These are phyloP conservation scores for Aleiodes testaceus DNA, from an alignment of 2,888 invertebrate species.

Conservation along the genomic window DNA sequence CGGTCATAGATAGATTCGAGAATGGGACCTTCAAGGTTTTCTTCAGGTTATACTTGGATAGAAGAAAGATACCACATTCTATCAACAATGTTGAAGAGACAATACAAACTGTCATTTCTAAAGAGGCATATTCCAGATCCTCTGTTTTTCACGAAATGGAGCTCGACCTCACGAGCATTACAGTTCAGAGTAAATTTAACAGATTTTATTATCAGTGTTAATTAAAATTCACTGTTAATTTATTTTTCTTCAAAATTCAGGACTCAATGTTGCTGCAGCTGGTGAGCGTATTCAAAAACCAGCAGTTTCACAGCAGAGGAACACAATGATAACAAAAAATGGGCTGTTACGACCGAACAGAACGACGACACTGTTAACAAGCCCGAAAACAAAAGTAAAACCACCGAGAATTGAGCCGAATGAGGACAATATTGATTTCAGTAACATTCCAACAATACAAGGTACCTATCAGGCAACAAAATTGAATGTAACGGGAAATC, in stretches of 20 bases:
- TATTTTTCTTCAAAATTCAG: slow-evolving; percentile 50
- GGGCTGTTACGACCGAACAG: slow-evolving; percentile 65
- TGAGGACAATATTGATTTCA: slow-evolving; percentile 67
- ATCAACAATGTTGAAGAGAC: slow-evolving; percentile 84
- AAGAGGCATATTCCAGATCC: slow-evolving; percentile 82
- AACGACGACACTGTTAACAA: slow-evolving; percentile 63
- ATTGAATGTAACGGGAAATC: slow-evolving; percentile 57
- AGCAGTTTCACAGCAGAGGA: slow-evolving; percentile 58
- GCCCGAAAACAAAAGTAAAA: slow-evolving; percentile 59
- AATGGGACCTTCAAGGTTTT: slow-evolving; percentile 85
- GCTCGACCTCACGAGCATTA: slow-evolving; percentile 83
- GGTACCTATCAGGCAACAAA: slow-evolving; percentile 69
- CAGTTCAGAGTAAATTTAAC: slow-evolving; percentile 78
- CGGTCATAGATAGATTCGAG: slow-evolving; percentile 82
- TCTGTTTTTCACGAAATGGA: slow-evolving; percentile 84
- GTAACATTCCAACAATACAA: slow-evolving; percentile 69
- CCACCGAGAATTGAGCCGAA: slow-evolving; percentile 59
- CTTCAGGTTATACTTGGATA: slow-evolving; percentile 85
- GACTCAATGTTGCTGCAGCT: slow-evolving; percentile 59
- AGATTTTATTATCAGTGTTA: not conserved
- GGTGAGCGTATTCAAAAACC: slow-evolving; percentile 54
- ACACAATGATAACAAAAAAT: slow-evolving; percentile 71
- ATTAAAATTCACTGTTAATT: too few relatives aligned
- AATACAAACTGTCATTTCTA: slow-evolving; percentile 82
- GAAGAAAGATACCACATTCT: slow-evolving; percentile 87